Conservation (phyloP, 2,113 vertebrate genomes). For the Saimiri boliviensis region DNA sequence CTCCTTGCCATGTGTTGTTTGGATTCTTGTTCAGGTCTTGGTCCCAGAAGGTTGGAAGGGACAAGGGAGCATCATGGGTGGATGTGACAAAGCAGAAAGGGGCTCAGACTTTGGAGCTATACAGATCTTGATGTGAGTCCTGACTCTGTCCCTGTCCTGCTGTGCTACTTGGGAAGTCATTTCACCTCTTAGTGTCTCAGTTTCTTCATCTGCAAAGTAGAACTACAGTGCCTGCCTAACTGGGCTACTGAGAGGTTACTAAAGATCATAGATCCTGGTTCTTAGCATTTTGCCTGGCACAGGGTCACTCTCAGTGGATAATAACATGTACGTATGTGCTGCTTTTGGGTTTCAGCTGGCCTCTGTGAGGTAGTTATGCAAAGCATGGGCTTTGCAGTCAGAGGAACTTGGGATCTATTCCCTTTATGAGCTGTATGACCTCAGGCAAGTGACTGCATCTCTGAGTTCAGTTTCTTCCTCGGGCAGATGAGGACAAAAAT, state of each 20-base stretch:
- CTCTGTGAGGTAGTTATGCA: neutral
- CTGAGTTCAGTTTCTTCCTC: neutral
- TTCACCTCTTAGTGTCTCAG: neutral
- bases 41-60: neutral
- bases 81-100: neutral
- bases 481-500: neutral
- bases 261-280: too few species aligned
- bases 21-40: neutral
- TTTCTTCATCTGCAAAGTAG: slow-evolving; percentile 14
- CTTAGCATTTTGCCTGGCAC: too few species aligned
- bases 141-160: too few species aligned
- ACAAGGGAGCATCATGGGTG: neutral
- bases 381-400: neutral
- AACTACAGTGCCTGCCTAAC: too few species aligned
- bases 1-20: neutral
- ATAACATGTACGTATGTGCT: neutral
- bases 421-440: neutral
- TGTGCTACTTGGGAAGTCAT: neutral
- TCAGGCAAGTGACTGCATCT: neutral
- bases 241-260: neutral
- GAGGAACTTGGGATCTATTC: neutral
- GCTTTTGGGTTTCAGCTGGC: neutral
- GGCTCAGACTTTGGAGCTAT: neutral
- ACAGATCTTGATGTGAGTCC: neutral
- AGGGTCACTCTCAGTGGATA: neutral